These are phyloP conservation scores for Oreohelix idahoensis DNA, from an alignment of 1,140 invertebrate genomes.

Conservation along the genomic window DNA sequence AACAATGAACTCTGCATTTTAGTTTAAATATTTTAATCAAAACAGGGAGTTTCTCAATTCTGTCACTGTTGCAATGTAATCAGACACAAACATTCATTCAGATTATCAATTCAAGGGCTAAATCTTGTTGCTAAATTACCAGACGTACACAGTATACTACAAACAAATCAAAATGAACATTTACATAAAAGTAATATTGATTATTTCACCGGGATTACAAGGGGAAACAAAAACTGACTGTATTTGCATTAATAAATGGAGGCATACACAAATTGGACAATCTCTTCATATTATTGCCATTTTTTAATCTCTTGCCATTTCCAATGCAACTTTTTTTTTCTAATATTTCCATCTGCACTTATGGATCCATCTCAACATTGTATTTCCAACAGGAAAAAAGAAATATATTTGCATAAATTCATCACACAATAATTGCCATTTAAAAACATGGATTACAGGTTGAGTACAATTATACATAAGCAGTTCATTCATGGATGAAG, in stretches of 20 bases:
- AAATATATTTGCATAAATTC: slow-evolving; percentile 4
- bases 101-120: background rate
- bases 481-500: background rate
- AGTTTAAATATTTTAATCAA: too few relatives aligned
- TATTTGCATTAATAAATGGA: background rate
- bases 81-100: background rate
- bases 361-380: background rate
- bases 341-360: background rate
- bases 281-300: slow-evolving; percentile 1
- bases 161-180: background rate
- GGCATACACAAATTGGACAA: background rate
- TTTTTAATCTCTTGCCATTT: slow-evolving; percentile 1
- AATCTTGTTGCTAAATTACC: too few relatives aligned
- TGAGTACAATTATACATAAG: too few relatives aligned
- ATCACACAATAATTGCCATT: background rate
- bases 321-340: background rate
- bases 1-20: too few relatives aligned
- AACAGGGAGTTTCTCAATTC: too few relatives aligned
- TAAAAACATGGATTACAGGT: slow-evolving; percentile 1
- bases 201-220: slow-evolving; percentile 6
- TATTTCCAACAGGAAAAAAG: background rate
- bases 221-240: background rate
- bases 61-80: too few relatives aligned
- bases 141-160: background rate
- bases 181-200: background rate